Base-by-base conservation (phyloP, 2,888 invertebrate genomes). In the Diadegma fenestrale region DNA sequence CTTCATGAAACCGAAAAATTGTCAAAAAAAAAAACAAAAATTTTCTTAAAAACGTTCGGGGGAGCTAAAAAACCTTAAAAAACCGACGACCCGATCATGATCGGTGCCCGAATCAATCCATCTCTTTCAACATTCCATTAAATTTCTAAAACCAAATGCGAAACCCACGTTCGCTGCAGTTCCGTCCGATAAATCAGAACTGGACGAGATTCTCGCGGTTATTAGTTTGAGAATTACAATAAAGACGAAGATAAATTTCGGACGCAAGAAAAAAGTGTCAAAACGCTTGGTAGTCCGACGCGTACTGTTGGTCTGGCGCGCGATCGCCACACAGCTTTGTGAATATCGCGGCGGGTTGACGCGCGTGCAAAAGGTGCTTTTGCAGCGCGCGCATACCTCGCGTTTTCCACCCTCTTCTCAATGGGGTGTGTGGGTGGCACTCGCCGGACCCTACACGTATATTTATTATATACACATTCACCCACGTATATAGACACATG, bases 331-430 rank as follows among this genome's bases (percentile, higher is more conserved):
- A 58, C 54, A 41, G 66, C 68, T 61, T 80, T 61, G 37, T 69
- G 64, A 30, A 41, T 66, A 72, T 78, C 73, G 80, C 73, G 80
- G 61, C 61, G 69, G 68, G 73, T 78, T 77, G 77, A 77, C 73
- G 82, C 85, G 85, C 82, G 82, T 85, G 82, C 75, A 61, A 77
- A 69, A 75, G 69, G 63, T 63, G 71, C 71, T 63, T 63, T 82
- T 41, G 80, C 63, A 41, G 72, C 86, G 83, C 85, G 83, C 86
- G 86, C 86, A 73, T 76, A n/a, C 69, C 80, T 63, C 77, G 77
- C 73, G 61, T 63, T 85, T 85, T 51, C 79, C 82, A 82, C 77
- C 82, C 82, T 64, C 79, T 48, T 68, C 33, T 66, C 73, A 68
- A 68, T 45, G 75, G 45, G 43, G 33, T 19, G 73, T 26, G 66